phyloP scores from a whole-genome alignment of 1,140 invertebrate species.

The Parapsyche elsis region DNA sequence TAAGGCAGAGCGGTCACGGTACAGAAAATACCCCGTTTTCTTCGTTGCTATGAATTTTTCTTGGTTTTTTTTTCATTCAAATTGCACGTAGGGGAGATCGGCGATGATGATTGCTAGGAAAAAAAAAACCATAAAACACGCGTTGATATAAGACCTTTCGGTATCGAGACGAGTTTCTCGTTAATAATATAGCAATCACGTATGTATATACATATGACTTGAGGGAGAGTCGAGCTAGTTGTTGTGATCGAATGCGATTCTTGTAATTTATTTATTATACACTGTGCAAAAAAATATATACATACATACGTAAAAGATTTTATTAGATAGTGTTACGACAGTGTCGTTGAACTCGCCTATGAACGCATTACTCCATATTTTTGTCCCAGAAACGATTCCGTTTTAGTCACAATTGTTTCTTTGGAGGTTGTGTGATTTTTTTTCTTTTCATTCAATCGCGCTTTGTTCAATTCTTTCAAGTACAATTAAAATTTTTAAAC shows the following conservation, averaged over 20 bases:
- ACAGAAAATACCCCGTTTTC: background rate
- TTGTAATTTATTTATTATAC: background rate
- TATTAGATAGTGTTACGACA: background rate
- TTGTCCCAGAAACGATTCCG: background rate
- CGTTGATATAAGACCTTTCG: background rate
- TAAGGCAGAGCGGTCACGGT: constrained; percentile 38
- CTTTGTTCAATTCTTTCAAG: background rate
- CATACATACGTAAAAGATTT: background rate
- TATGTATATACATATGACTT: background rate
- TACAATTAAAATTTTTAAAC: background rate
- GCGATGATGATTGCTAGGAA: background rate
- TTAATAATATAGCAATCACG: background rate
- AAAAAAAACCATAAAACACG: background rate
- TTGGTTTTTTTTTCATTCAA: constrained; percentile 21
- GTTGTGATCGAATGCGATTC: no score
- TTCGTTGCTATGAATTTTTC: background rate
- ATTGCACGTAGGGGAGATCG: background rate
- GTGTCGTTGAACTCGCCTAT: background rate
- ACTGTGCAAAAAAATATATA: background rate
- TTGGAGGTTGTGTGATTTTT: constrained; percentile 1
- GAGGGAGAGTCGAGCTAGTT: background rate
- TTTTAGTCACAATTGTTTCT: background rate
- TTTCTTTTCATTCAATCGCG: background rate
- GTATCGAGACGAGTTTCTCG: no score
- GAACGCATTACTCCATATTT: background rate